phyloP scores from a whole-genome alignment of 2,888 invertebrate species.

The Heteropelma amictum region DNA sequence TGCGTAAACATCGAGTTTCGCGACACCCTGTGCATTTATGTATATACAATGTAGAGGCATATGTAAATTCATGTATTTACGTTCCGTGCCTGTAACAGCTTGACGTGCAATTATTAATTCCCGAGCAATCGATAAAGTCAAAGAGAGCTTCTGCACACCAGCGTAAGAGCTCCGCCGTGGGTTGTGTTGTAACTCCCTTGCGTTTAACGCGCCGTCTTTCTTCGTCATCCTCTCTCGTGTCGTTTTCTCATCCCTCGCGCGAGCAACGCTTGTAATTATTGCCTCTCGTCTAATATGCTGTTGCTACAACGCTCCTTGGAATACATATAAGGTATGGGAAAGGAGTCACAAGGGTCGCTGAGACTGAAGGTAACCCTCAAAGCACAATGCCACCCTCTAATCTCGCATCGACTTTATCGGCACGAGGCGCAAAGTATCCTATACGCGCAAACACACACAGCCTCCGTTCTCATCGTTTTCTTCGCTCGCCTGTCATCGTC shows the following conservation, averaged over 20 bases:
- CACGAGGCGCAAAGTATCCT: conserved; percentile 58
- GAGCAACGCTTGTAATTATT: conserved; percentile 75
- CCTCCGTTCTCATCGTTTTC: conserved; percentile 60
- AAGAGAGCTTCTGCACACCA: conserved; percentile 65
- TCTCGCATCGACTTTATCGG: conserved; percentile 77
- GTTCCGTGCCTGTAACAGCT: conserved; percentile 55
- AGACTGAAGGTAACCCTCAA: conserved; percentile 65
- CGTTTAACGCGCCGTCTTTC: background rate
- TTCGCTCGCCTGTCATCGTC: conserved; percentile 21
- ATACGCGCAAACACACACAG: conserved; percentile 59
- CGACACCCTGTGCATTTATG: background rate
- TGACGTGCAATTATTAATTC: conserved; percentile 75
- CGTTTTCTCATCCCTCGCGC: conserved; percentile 56
- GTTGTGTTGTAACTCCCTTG: conserved; percentile 1
- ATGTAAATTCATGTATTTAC: background rate
- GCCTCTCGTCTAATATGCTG: conserved; percentile 58
- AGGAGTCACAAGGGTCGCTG: conserved; percentile 47
- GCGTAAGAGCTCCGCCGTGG: background rate
- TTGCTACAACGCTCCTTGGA: conserved; percentile 43
- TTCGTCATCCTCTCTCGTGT: conserved; percentile 47
- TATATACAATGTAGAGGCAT: background rate
- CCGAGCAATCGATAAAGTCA: conserved; percentile 76
- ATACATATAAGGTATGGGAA: no score
- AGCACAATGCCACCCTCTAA: conserved; percentile 76
- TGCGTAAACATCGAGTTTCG: no score